Evolutionary conservation across 2,113 vertebrate genomes (phyloP), one percentile per base, ranked within the genome.

Genomic region (Picathartes gymnocephalus): DNA sequence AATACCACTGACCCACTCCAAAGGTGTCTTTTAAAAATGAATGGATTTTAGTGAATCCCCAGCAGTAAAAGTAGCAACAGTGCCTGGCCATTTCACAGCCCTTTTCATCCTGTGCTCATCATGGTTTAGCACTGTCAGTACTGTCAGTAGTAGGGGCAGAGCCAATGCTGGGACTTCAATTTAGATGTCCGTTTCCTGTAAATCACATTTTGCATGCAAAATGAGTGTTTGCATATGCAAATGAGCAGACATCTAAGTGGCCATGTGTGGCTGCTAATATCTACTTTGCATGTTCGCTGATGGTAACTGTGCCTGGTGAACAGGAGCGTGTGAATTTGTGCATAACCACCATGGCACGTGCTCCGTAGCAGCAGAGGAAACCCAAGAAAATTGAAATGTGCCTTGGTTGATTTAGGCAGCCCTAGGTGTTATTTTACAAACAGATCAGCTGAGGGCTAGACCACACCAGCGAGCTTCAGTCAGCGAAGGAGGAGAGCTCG

Each of bases 171-270:
- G 4, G 68, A 14, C 90, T 86, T 81, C 14, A 4, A 62, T 88
- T 83, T 73, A 66, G 82, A 91, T 79, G 91, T 78, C 92, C 56
- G 5, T 77, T 83, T 93, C 22, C 79, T 71, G 85, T 77, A 95
- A 93, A 77, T 78, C 79, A n/a, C 35, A 35, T 88, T 92, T 94
- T 88, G 90, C 79, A 92, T 92, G 71, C 90, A 77, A 78, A 95
- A 86, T 24, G 47, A 81, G 68, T 88, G 88, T 92, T 97, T 96
- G 94, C 18, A 3, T 94, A 93, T 96, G 94, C 93, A 97, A 90
- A 97, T 83, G 51, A 54, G 40, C 11, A 94, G 83, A 44, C 90
- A 74, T 90, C 93, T 87, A 92, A 88, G 90, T 88, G 92, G 70
- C 84, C 87, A 39, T 31, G 54, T 86, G 87, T n/a, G 79, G 92